Evolutionary conservation across 2,797 vertebrate species (phyloP).

Genomic region (Poecilia wingei): DNA sequence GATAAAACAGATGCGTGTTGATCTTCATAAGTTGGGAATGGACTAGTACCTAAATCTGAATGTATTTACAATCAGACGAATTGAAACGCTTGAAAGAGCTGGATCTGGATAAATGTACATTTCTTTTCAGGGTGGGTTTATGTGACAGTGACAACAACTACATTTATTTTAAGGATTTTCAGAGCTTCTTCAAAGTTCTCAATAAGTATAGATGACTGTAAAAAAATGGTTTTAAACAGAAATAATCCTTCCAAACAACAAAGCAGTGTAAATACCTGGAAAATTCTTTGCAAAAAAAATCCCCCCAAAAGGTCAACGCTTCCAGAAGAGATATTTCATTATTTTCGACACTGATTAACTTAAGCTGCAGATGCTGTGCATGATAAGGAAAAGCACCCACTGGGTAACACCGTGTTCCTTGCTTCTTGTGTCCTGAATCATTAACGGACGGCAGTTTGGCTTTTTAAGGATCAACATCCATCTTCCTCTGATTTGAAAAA

Average conservation of each 20-base stretch:
- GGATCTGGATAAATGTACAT: not conserved
- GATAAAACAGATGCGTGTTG: not conserved
- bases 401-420: constrained; percentile 1
- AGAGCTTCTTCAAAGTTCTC: not conserved
- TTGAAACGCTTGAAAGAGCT: not conserved
- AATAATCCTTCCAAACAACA: not conserved
- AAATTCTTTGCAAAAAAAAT: constrained; percentile 5
- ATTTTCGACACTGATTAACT: not conserved
- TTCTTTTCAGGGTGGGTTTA: not conserved
- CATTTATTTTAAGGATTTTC: not conserved
- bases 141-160: too few relatives aligned
- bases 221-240: not conserved
- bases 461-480: constrained; percentile 28
- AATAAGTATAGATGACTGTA: not conserved
- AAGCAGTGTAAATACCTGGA: not conserved
- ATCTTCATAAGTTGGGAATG: not conserved
- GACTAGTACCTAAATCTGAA: not conserved
- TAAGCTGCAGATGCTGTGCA: not conserved
- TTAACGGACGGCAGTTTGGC: constrained; percentile 23
- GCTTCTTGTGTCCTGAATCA: constrained; percentile 2
- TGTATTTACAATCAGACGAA: not conserved
- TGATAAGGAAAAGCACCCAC: not conserved
- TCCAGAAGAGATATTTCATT: not conserved
- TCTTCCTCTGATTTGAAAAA: constrained; percentile 59
- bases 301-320: not conserved